Conservation (phyloP, 2,113 vertebrate species). For the Neolamprologus modestus region DNA sequence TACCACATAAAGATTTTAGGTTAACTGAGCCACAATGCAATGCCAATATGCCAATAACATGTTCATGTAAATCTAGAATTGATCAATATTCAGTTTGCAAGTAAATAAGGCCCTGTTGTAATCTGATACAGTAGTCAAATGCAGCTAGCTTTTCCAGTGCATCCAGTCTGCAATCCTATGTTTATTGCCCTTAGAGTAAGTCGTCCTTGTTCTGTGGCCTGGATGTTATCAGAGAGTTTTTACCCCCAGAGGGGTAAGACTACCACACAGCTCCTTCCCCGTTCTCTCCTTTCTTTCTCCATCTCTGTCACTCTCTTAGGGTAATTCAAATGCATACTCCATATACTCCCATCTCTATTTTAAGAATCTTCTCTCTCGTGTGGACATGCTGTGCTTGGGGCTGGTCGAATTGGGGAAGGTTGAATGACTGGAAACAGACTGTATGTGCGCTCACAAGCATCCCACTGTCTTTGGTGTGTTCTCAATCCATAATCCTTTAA, state of each 20-base stretch:
- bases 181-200: constrained; percentile 15
- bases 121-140: constrained; percentile 12
- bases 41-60: neutral
- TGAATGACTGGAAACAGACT: constrained; percentile 46
- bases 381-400: constrained; percentile 28
- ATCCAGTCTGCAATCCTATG: constrained; percentile 13
- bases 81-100: neutral
- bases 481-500: constrained; percentile 23
- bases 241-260: constrained; percentile 23
- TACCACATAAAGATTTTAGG: neutral
- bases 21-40: neutral
- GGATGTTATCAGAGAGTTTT: constrained; percentile 52
- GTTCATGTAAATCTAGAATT: neutral
- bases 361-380: constrained; percentile 46
- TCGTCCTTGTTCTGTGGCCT: constrained; percentile 54
- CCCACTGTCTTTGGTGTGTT: neutral
- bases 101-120: neutral
- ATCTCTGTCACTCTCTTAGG: constrained; percentile 47
- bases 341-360: constrained; percentile 47
- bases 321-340: constrained; percentile 46
- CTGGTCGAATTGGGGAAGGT: constrained; percentile 39
- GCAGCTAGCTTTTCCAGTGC: constrained; percentile 21
- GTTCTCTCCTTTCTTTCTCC: constrained; percentile 37
- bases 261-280: constrained; percentile 2
- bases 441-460: neutral